Evolutionary conservation across 92 coral and sea anemone genomes (phyloP), one percentile per base, ranked within the genome.

Genomic region (Parazoanthus swiftii): DNA sequence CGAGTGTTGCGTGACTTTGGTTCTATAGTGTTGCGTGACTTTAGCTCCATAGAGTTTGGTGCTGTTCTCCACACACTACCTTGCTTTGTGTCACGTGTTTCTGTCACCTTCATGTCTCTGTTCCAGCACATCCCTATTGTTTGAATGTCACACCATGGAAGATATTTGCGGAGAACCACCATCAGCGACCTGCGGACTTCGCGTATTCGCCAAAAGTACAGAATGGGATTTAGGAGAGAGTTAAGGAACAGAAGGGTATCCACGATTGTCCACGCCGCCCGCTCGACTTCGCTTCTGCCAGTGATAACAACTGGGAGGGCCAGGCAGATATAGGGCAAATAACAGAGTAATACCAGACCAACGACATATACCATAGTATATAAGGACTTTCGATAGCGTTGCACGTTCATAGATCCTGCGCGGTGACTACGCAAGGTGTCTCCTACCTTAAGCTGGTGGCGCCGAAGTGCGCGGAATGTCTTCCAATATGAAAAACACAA

Each of bases 171-270:
- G 33, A 84, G 51, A 13, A 72, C 65, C 1, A 18, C 79, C 67
- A 84, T 3, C 48, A 84, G 43, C 25, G 87, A 72, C 29, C 87
- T 59, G 65, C 93, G 93, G 44, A 91, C 88, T 65, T 91, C 91
- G 43, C 74, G 86, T 26, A 91, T 91, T 21, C 93, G 81, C 93
- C 93, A 88, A 54, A 89, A 88, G 36, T 88, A 91, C 11, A 89
- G 75, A 59, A 91, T 74, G 7, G 93, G 93, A 38, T 91, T 91
- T 10, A 91, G 44, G 6, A 90, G 84, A 13, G 93, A 91, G 76
- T 91, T 91, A 25, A 91, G 86, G 70, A 91, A 91, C 9, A 91
- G 44, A 23, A 91, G 74, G 7, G 90, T 25, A 6, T 90, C 87
- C 2, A 90, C 80, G 36, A 91, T 71, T 23, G 89, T 91, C 33